Evolutionary conservation across 2,888 invertebrate genomes (phyloP), one percentile per base, ranked within the genome.

Genomic region (Perdita meconis): DNA sequence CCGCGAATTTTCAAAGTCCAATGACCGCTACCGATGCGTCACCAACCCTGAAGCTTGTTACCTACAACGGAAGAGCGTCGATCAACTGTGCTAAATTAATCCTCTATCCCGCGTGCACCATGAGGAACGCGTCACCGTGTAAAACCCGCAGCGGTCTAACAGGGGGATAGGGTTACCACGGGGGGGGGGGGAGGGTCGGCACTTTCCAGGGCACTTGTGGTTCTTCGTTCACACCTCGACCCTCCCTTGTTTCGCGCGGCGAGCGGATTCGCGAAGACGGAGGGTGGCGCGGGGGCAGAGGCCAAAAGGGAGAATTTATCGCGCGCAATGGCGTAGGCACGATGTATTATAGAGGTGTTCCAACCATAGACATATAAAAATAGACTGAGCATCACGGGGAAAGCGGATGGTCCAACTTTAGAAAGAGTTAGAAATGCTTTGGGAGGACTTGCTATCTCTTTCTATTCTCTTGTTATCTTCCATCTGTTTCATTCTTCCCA

Each of bases 161-260:
- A 50, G 82, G 74, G 84, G 86, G 87, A 87, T 91, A 83, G 84
- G 86, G 86, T 91, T 91, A 91, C 90, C 84, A 73, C n/a, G 81
- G 84, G 66, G 68, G 76, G 26, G 30, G 30, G 47, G 53, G 73
- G 78, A 87, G 87, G 84, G 84, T 83, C 82, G 66, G 40, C 77
- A 75, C 87, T 88, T 88, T 87, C 81, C 85, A 81, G 82, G 82
- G 88, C 89, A 91, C 91, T 91, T 90, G 89, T 86, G 89, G 91
- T 91, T 91, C 90, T 91, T 91, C 91, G 83, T 91, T 91, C 91
- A 90, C 91, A 91, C 91, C 90, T 91, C 87, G 82, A 86, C 87
- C 88, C 82, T 84, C 59, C 76, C 65, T n/a, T 65, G 56, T 75
- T 4, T 66, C 70, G 67, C 50, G 63, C 59, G 73, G 70, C 71